Conservation (phyloP, 2,113 vertebrate species). For the Podarcis muralis region DNA sequence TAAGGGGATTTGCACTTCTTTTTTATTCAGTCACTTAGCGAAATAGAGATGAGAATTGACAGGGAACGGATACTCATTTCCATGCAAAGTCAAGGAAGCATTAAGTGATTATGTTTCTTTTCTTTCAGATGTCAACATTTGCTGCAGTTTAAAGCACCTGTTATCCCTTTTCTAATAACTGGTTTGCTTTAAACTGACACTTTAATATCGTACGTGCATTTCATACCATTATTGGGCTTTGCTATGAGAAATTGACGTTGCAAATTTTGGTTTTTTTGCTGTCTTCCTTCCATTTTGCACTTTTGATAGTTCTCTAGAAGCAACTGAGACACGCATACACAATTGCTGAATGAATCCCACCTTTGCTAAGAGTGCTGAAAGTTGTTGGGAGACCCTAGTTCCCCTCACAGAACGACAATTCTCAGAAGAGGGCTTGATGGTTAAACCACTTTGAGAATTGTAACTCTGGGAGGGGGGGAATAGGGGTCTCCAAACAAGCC, state of each 20-base stretch:
- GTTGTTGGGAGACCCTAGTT: neutral
- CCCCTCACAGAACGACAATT: too few species aligned
- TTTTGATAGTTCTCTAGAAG: constrained; percentile 22
- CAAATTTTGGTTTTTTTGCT: constrained; percentile 52
- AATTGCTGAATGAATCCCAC: neutral
- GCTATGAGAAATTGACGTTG: constrained; percentile 63
- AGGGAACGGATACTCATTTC: constrained; percentile 75
- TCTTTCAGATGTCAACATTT: constrained; percentile 77
- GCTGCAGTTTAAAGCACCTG: constrained; percentile 75
- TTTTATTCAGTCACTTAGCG: constrained; percentile 63
- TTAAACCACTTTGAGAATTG: too few species aligned
- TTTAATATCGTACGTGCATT: constrained; percentile 75
- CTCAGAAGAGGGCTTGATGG: too few species aligned
- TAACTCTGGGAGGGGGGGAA: too few species aligned
- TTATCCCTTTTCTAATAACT: constrained; percentile 78
- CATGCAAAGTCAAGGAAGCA: constrained; percentile 70
- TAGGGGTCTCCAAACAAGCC: too few species aligned
- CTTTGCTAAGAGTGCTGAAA: too few species aligned
- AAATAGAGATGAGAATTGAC: constrained; percentile 75
- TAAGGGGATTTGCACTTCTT: constrained; percentile 68
- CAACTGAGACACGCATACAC: neutral
- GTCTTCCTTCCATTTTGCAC: neutral
- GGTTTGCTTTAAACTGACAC: constrained; percentile 79
- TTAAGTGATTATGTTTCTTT: constrained; percentile 74
- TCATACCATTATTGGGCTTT: constrained; percentile 69